A percentile compares a stretch with the other conserved stretches of the same genome.
phyloP scores from a whole-genome alignment of 2,888 invertebrate genomes.

The Lasioglossum oenotherae region DNA sequence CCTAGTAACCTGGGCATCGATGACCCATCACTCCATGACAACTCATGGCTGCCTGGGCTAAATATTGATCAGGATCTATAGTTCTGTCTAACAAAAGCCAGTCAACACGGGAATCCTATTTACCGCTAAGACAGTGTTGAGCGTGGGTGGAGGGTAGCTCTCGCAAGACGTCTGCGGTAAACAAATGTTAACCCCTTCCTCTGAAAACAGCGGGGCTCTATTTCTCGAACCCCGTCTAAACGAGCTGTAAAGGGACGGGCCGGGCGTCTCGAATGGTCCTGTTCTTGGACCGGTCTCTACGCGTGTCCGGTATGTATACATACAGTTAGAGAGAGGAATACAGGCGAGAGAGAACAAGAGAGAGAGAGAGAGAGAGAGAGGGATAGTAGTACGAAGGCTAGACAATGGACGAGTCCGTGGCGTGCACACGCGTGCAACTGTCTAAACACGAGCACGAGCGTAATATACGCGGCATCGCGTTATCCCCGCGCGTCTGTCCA shows the following conservation, averaged over 20 bases:
- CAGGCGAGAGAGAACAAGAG: not conserved
- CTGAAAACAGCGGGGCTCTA: constrained; percentile 50
- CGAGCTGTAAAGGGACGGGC: constrained; percentile 43
- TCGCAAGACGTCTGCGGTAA: constrained; percentile 51
- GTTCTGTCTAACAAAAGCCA: constrained; percentile 25
- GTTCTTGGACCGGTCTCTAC: constrained; percentile 16
- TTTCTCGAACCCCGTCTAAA: constrained; percentile 37
- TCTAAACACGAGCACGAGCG: constrained; percentile 67
- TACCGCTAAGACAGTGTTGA: constrained; percentile 39
- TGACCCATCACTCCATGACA: constrained; percentile 16
- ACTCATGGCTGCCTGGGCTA: not conserved
- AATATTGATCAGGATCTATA: constrained; percentile 24
- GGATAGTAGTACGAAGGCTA: not conserved
- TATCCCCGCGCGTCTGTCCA: constrained; percentile 77
- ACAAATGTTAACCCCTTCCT: constrained; percentile 65
- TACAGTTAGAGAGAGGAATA: not conserved
- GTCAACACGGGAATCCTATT: constrained; percentile 63
- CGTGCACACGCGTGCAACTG: constrained; percentile 62
- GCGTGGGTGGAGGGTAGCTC: constrained; percentile 25
- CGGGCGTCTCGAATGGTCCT: constrained; percentile 30
- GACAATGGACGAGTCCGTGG: constrained; percentile 30
- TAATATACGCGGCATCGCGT: constrained; percentile 74
- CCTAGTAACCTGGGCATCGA: not conserved
- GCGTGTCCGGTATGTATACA: constrained; percentile 22
- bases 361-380: not conserved